Evolutionary conservation across 2,113 vertebrate genomes (phyloP).

Genomic region (Indicator maculatus): DNA sequence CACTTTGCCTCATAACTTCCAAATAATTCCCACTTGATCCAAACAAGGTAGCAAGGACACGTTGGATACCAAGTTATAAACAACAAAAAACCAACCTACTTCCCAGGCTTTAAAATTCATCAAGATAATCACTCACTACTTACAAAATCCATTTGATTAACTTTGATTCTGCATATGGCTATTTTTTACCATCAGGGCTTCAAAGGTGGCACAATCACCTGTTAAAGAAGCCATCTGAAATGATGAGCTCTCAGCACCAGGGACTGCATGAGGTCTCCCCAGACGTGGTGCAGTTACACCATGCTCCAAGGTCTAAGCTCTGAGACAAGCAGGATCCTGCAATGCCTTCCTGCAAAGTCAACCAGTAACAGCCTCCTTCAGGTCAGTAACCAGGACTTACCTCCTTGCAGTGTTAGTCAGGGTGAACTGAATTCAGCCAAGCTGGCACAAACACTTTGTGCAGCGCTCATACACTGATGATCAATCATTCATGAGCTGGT

Average conservation of each 20-base stretch:
- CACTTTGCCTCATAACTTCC: not conserved
- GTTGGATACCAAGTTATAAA: not conserved
- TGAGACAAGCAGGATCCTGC: not conserved
- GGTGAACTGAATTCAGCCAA: not conserved
- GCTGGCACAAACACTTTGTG: not conserved
- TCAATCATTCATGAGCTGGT: constrained; percentile 34
- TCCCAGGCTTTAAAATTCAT: not conserved
- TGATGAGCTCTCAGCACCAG: rapidly evolving
- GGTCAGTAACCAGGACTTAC: not conserved
- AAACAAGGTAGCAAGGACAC: not conserved
- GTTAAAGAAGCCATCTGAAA: not conserved
- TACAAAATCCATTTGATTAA: not conserved
- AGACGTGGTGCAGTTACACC: rapidly evolving
- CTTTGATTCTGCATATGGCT: not conserved
- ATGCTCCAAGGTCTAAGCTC: not conserved
- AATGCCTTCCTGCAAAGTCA: not conserved
- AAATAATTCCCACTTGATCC: not conserved
- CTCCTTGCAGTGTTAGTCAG: not conserved
- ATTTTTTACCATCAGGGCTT: not conserved
- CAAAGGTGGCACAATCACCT: not conserved
- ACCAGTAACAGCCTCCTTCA: rapidly evolving
- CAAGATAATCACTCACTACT: not conserved
- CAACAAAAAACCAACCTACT: not conserved
- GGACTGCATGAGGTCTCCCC: not conserved
- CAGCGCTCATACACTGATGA: not conserved